These are phyloP conservation scores for Cariama cristata DNA, from an alignment of 2,113 vertebrate species.

Conservation along the genomic window DNA sequence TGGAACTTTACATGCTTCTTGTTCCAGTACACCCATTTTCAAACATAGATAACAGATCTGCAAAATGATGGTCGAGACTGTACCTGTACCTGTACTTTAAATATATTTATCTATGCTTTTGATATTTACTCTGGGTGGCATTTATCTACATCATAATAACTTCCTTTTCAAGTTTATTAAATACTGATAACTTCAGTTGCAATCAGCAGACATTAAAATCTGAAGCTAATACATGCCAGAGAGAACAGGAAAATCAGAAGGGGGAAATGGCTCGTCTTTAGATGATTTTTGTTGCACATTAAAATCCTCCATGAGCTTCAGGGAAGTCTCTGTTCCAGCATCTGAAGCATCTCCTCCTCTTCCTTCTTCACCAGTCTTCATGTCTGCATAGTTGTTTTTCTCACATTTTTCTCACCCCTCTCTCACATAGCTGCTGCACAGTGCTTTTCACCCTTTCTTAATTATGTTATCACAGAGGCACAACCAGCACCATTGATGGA, in stretches of 20 bases:
- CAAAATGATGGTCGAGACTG: background rate
- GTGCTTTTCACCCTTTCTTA: background rate
- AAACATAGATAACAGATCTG: background rate
- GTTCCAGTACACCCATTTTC: background rate
- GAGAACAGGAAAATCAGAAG: background rate
- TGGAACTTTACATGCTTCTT: background rate
- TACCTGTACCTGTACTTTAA: background rate
- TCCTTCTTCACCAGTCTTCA: background rate
- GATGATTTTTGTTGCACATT: background rate
- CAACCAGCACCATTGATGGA: accelerated
- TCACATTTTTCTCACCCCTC: background rate
- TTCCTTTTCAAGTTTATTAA: background rate
- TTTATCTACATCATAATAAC: background rate
- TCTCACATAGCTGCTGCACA: background rate
- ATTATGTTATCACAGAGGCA: background rate
- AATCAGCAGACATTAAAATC: background rate
- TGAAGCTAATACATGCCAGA: background rate
- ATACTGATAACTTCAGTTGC: background rate
- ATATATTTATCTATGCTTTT: background rate
- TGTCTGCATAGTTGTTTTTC: background rate
- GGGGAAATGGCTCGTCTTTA: background rate
- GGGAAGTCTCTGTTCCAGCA: no score
- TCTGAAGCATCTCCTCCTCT: accelerated
- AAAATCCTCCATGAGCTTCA: background rate
- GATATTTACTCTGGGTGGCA: background rate